Evolutionary conservation across 2,888 invertebrate genomes (phyloP).

Genomic region (Thumatha senex): DNA sequence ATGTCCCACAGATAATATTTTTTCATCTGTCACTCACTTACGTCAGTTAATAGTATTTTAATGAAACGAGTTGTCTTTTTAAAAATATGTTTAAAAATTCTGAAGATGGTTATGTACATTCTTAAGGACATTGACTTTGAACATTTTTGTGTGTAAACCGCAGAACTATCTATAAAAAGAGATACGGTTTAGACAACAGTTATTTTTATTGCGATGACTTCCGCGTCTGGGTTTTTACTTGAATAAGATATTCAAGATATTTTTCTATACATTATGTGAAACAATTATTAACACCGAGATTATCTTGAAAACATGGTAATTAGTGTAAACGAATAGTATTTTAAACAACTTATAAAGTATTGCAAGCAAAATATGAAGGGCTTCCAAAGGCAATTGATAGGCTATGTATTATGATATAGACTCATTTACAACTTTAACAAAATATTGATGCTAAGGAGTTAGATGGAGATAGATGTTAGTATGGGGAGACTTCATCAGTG

Average conservation of each 20-base stretch:
- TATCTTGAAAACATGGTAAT: background rate
- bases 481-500: too few species aligned
- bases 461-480: too few species aligned
- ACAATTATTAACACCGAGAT: background rate
- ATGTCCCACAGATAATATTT: too few species aligned
- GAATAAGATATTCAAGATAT: constrained; percentile 1
- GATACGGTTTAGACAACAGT: constrained; percentile 3
- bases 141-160: background rate
- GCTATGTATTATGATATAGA: too few species aligned
- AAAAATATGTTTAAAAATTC: background rate
- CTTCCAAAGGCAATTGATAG: too few species aligned
- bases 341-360: too few species aligned
- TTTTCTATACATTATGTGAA: background rate
- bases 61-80: background rate
- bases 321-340: background rate
- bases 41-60: too few species aligned
- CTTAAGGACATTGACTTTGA: background rate
- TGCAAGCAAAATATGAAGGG: too few species aligned
- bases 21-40: too few species aligned
- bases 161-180: constrained; percentile 2
- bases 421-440: too few species aligned
- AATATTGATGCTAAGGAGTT: too few species aligned
- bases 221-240: constrained; percentile 3
- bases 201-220: constrained; percentile 2
- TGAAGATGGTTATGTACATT: background rate